These are phyloP conservation scores for Diaphora mendica DNA, from an alignment of 2,888 invertebrate species.

Conservation along the genomic window DNA sequence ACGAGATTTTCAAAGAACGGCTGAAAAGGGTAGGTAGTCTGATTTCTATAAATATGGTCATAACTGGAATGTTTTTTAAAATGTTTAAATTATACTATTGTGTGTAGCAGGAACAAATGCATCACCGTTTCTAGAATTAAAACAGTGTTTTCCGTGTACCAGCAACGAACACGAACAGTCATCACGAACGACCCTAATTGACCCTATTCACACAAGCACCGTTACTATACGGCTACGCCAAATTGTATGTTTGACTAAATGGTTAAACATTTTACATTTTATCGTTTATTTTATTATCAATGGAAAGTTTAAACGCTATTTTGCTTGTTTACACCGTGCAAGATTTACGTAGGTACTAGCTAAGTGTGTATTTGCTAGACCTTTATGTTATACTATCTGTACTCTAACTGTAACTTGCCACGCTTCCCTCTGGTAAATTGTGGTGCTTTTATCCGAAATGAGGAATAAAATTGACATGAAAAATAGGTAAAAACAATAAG, in stretches of 20 bases:
- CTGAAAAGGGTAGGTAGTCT: not conserved
- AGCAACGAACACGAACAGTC: constrained; percentile 34
- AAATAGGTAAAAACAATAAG: too few relatives aligned
- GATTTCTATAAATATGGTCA: too few relatives aligned
- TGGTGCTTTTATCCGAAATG: too few relatives aligned
- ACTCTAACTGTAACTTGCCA: too few relatives aligned
- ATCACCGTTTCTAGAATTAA: constrained; percentile 21
- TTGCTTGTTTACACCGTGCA: constrained; percentile 1
- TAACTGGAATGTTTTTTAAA: not conserved
- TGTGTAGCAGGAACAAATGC: not conserved
- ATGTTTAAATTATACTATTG: not conserved
- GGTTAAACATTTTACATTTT: constrained; percentile 2
- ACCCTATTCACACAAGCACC: constrained; percentile 56
- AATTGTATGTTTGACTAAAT: constrained; percentile 19
- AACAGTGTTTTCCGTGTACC: constrained; percentile 31
- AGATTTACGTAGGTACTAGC: not conserved
- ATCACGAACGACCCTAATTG: constrained; percentile 53
- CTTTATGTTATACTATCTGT: not conserved
- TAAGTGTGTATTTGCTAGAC: not conserved
- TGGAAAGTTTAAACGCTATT: constrained; percentile 5
- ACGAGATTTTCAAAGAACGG: not conserved
- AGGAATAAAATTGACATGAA: too few relatives aligned
- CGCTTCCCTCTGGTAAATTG: too few relatives aligned
- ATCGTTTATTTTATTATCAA: constrained; percentile 15
- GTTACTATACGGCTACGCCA: constrained; percentile 38